A percentile compares a stretch with the other conserved stretches of the same genome.
These are phyloP conservation scores for Andrena trimmerana DNA, from an alignment of 2,888 invertebrate species.

Conservation along the genomic window DNA sequence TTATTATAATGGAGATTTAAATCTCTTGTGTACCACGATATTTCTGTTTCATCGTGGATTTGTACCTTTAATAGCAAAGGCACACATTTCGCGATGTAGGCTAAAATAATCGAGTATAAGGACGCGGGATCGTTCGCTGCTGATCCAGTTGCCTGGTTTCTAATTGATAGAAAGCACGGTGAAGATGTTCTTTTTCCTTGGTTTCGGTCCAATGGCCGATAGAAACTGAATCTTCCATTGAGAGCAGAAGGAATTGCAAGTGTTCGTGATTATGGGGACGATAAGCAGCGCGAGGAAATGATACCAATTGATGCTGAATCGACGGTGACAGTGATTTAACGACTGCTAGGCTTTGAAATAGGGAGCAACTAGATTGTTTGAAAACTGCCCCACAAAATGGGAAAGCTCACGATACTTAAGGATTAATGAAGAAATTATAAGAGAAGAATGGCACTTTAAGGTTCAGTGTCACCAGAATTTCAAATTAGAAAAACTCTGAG, in stretches of 20 bases:
- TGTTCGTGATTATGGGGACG: not conserved
- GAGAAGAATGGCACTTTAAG: no score
- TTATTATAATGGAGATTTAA: no score
- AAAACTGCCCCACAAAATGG: no score
- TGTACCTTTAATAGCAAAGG: no score
- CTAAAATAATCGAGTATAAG: constrained; percentile 10
- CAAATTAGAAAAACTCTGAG: no score
- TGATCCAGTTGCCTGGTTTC: constrained; percentile 36
- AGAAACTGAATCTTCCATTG: constrained; percentile 10
- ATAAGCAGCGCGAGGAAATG: not conserved
- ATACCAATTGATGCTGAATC: constrained; percentile 9
- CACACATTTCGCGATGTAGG: constrained; percentile 34
- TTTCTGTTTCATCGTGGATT: no score
- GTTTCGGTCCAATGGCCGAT: constrained; percentile 27
- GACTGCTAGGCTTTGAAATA: no score
- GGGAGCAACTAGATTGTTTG: no score
- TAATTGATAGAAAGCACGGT: constrained; percentile 59
- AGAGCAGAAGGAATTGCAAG: not conserved
- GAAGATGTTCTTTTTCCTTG: constrained; percentile 38
- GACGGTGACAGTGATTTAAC: constrained; percentile 2
- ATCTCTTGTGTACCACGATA: no score
- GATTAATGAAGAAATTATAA: no score
- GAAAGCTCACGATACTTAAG: no score
- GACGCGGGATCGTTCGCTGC: constrained; percentile 18
- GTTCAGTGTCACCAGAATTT: no score